Percentiles rank a stretch among this genome's conserved stretches.
Conservation (phyloP, 2,113 vertebrate genomes). For the Eolophus roseicapilla region DNA sequence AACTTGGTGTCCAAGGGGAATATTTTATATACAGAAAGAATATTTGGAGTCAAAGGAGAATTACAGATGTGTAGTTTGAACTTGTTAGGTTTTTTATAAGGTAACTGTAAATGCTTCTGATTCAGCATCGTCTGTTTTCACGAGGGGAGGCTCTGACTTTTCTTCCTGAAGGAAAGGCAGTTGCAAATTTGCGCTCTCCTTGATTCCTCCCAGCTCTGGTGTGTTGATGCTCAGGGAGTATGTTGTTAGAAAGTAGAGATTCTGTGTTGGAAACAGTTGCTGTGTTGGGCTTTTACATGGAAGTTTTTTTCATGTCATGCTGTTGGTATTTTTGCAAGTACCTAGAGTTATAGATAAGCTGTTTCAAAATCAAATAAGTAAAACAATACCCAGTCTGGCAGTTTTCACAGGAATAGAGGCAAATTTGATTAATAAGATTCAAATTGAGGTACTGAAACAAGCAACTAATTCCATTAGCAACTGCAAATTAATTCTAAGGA, state of each 20-base stretch:
- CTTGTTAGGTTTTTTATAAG: neutral
- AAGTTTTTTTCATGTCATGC: neutral
- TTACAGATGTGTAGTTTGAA: neutral
- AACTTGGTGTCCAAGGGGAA: neutral
- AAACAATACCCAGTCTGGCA: neutral
- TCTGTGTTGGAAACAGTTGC: neutral
- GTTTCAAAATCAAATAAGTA: neutral
- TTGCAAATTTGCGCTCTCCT: neutral
- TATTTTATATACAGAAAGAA: neutral
- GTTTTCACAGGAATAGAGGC: neutral
- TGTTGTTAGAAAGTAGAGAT: neutral
- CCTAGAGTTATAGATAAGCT: neutral
- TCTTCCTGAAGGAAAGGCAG: neutral
- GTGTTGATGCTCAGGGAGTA: neutral
- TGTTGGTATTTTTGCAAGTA: neutral
- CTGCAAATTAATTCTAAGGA: slow-evolving; percentile 18
- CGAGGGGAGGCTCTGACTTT: fast-evolving
- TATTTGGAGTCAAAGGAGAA: neutral
- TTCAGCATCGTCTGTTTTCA: neutral
- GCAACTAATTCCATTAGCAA: slow-evolving; percentile 23
- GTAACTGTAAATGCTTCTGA: neutral
- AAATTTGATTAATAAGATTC: slow-evolving; percentile 38
- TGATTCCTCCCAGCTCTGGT: neutral
- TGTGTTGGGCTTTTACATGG: neutral
- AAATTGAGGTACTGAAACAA: slow-evolving; percentile 34